A percentile compares a stretch with the other conserved stretches of the same genome.
These are phyloP conservation scores for Caiman crocodilus DNA, from an alignment of 2,797 vertebrate genomes.

Conservation along the genomic window DNA sequence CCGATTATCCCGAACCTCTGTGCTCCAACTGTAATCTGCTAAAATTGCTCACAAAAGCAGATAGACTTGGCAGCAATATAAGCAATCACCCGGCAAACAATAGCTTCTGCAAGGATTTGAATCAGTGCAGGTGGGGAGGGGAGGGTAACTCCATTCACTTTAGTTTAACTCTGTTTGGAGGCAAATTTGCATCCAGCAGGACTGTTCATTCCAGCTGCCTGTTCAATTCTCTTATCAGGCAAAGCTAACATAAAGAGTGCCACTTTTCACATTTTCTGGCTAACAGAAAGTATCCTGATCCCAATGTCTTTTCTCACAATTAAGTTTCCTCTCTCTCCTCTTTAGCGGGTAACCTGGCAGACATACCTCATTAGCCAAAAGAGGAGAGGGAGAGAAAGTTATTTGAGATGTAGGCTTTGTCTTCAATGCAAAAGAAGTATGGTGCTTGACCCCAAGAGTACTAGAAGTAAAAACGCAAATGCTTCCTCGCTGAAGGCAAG, in stretches of 20 bases:
- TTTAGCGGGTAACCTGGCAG: background rate
- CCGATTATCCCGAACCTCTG: background rate
- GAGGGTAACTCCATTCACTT: background rate
- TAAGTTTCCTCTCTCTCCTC: background rate
- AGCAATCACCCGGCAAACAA: background rate
- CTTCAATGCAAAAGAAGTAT: background rate
- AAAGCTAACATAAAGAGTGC: constrained; percentile 19
- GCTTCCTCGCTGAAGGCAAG: background rate
- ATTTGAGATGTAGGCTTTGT: background rate
- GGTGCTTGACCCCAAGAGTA: background rate
- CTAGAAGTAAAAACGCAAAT: background rate
- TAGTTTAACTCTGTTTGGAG: background rate
- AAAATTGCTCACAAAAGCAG: background rate
- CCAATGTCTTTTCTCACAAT: background rate
- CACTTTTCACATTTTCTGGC: background rate
- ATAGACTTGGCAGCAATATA: background rate
- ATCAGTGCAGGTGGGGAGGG: background rate
- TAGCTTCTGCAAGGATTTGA: background rate
- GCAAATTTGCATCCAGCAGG: background rate
- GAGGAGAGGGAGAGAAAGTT: background rate
- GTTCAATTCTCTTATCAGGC: background rate
- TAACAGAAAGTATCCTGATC: background rate
- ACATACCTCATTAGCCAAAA: background rate
- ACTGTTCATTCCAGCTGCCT: background rate
- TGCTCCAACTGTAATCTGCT: background rate